Conservation (phyloP, 2,113 vertebrate genomes). For the Myanophis thanlyinensis region DNA sequence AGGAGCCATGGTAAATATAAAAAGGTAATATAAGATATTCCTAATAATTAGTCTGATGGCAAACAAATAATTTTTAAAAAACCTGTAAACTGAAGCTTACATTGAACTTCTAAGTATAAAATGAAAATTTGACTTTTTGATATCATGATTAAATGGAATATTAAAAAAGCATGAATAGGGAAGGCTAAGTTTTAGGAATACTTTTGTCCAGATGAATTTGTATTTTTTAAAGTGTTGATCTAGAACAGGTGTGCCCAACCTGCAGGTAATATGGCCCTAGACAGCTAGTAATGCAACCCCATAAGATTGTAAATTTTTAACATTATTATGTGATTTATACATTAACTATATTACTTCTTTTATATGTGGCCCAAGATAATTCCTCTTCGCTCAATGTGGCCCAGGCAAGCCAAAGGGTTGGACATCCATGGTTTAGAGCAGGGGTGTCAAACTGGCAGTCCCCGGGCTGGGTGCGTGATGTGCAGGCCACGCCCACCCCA, state of each 20-base stretch:
- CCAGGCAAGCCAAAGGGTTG: neutral
- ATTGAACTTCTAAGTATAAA: neutral
- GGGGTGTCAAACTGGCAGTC: too few relatives aligned
- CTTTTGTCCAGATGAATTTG: neutral
- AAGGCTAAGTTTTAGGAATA: neutral
- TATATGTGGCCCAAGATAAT: neutral
- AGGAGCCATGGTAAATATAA: constrained; percentile 47
- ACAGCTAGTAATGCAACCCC: neutral
- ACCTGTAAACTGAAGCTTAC: neutral
- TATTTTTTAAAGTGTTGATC: neutral
- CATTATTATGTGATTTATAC: neutral
- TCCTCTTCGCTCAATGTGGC: neutral
- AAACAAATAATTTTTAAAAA: constrained; percentile 12
- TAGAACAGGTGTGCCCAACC: neutral
- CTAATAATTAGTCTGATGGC: constrained; percentile 32
- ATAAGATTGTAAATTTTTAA: neutral
- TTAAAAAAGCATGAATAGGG: neutral
- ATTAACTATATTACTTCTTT: neutral
- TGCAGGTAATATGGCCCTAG: neutral
- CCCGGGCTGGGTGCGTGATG: too few relatives aligned
- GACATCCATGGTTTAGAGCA: neutral
- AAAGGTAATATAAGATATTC: constrained; percentile 42
- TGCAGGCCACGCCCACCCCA: too few relatives aligned
- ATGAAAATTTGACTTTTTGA: neutral
- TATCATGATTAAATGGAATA: neutral